A percentile compares a stretch with the other conserved stretches of the same genome.
Conservation (phyloP, 2,888 invertebrate genomes). For the Vandiemenella viatica region DNA sequence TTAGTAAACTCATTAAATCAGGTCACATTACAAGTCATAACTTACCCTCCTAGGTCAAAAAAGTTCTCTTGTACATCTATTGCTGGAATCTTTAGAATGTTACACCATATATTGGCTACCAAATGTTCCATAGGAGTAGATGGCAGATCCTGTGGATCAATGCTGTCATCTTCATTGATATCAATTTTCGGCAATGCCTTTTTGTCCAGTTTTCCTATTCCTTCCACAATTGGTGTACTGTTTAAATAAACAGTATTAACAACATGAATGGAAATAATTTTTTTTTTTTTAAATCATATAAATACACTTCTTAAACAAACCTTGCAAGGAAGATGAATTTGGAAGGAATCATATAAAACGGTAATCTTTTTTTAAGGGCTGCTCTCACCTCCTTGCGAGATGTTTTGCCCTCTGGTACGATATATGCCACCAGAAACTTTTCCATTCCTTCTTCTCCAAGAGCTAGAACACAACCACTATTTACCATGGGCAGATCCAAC, state of each 20-base stretch:
- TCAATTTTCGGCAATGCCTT: conserved; percentile 17
- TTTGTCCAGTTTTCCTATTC: conserved; percentile 20
- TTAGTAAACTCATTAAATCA: too few relatives aligned
- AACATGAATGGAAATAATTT: not conserved
- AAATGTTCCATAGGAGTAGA: conserved; percentile 16
- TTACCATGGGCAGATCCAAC: conserved; percentile 17
- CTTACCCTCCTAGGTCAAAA: conserved; percentile 21
- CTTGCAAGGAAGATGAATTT: conserved; percentile 19
- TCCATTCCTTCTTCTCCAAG: conserved; percentile 20
- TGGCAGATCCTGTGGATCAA: conserved; percentile 15
- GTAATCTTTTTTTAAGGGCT: conserved; percentile 18
- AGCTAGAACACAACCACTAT: conserved; percentile 17
- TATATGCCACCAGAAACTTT: conserved; percentile 20
- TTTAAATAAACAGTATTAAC: not conserved
- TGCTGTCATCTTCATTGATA: conserved; percentile 10
- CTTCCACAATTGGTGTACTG: conserved; percentile 20
- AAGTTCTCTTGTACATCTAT: conserved; percentile 21
- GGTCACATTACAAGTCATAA: too few relatives aligned
- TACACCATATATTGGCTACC: conserved; percentile 19
- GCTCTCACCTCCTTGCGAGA: conserved; percentile 15
- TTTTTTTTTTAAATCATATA: not conserved
- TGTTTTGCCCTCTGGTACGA: conserved; percentile 15
- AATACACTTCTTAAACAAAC: conserved; percentile 11
- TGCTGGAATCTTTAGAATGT: conserved; percentile 15
- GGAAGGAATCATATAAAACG: conserved; percentile 22